Conservation (phyloP, 2,888 invertebrate species). For the Argyra leucocephala region DNA sequence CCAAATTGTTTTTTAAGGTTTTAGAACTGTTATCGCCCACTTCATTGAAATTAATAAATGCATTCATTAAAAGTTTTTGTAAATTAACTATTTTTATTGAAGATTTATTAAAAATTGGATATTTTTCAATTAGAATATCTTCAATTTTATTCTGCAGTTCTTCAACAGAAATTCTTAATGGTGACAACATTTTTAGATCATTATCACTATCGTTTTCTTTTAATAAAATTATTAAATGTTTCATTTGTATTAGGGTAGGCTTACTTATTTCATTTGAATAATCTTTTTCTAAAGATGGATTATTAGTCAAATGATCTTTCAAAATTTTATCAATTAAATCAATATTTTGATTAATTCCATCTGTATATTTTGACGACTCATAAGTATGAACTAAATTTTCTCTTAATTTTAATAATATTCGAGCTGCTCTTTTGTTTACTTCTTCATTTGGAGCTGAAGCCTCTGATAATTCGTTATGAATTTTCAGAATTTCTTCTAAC, state of each 20-base stretch:
- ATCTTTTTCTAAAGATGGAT: background rate
- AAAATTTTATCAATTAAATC: background rate
- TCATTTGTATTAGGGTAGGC: background rate
- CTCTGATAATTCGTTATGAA: background rate
- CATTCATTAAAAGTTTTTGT: slow-evolving; percentile 35
- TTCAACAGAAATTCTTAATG: background rate
- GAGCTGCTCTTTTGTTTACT: slow-evolving; percentile 7
- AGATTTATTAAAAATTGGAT: background rate
- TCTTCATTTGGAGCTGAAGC: background rate
- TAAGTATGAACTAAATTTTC: slow-evolving; percentile 21
- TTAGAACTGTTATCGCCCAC: slow-evolving; percentile 28
- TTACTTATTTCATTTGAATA: background rate
- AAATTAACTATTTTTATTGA: slow-evolving; percentile 29
- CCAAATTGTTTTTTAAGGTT: slow-evolving; percentile 26
- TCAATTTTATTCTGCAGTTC: background rate
- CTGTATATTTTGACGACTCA: slow-evolving; percentile 10
- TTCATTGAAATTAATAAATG: slow-evolving; percentile 35
- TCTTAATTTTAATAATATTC: slow-evolving; percentile 16
- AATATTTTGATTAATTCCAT: background rate
- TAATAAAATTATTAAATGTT: background rate
- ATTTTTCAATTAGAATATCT: background rate
- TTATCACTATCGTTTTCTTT: too few relatives aligned
- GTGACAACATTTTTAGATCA: background rate
- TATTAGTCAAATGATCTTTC: background rate
- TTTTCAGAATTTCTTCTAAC: background rate